Conservation (phyloP, 2,113 vertebrate genomes). For the Tachysurus vachellii region DNA sequence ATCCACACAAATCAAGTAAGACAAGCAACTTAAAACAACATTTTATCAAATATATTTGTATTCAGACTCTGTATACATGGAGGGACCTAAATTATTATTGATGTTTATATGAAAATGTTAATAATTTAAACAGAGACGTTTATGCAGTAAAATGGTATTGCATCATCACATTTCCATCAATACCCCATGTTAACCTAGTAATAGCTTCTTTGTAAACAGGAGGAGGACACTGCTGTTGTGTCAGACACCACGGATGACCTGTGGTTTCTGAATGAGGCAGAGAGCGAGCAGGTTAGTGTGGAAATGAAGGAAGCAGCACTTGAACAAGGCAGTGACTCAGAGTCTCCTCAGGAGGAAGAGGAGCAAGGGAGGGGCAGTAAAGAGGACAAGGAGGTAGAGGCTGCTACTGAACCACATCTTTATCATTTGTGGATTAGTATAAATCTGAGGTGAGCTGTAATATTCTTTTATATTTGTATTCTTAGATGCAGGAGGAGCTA, state of each 20-base stretch:
- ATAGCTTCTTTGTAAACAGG: constrained; percentile 77
- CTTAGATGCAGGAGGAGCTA: constrained; percentile 81
- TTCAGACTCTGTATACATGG: neutral
- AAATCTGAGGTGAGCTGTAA: neutral
- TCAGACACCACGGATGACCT: constrained; percentile 95
- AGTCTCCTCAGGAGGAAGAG: constrained; percentile 67
- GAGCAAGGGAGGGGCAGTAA: constrained; percentile 64
- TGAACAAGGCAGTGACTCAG: constrained; percentile 73
- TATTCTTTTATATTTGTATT: neutral
- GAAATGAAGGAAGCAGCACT: constrained; percentile 80
- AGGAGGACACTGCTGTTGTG: constrained; percentile 90
- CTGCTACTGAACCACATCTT: neutral
- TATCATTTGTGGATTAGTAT: neutral
- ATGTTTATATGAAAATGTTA: too few species aligned
- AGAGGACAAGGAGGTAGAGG: constrained; percentile 66
- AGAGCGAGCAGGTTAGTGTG: constrained; percentile 81
- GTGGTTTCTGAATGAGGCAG: constrained; percentile 89
- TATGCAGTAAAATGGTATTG: neutral
- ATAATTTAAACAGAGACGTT: neutral
- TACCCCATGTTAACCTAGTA: neutral
- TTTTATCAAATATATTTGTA: neutral
- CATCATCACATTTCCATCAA: neutral
- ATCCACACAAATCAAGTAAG: constrained; percentile 96
- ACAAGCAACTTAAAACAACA: constrained; percentile 9
- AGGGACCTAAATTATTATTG: neutral